phyloP scores from a whole-genome alignment of 1,140 invertebrate species.

The Idris sp. region DNA sequence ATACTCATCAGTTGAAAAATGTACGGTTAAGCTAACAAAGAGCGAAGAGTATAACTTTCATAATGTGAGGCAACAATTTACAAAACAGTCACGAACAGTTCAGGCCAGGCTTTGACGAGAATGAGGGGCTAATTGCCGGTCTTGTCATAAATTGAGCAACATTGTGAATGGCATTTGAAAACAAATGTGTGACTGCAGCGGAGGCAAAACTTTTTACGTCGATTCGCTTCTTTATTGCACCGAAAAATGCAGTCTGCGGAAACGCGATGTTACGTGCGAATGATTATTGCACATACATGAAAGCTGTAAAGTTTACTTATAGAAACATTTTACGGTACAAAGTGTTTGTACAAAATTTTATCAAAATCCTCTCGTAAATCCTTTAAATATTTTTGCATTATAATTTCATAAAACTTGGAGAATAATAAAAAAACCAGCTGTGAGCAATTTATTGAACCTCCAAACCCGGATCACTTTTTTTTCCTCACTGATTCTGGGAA shows the following conservation, averaged over 20 bases:
- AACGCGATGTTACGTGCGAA: conserved; percentile 51
- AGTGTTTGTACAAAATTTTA: too few species aligned
- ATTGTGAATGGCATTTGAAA: conserved; percentile 16
- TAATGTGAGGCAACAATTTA: conserved; percentile 25
- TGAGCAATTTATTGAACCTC: neutral
- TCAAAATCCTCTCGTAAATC: too few species aligned
- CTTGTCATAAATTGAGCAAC: conserved; percentile 35
- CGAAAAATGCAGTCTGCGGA: conserved; percentile 7
- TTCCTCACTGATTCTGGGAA: conserved; percentile 47
- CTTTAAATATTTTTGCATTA: too few species aligned
- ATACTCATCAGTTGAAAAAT: neutral
- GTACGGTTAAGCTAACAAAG: conserved; percentile 14
- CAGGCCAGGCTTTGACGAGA: conserved; percentile 10
- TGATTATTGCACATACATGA: conserved; percentile 44
- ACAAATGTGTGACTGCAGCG: conserved; percentile 1
- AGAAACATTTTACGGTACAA: too few species aligned
- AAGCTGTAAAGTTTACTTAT: too few species aligned
- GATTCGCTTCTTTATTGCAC: conserved; percentile 14
- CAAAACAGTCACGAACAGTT: conserved; percentile 21
- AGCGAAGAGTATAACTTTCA: conserved; percentile 4
- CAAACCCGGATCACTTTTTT: conserved; percentile 23
- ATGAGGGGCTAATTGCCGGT: conserved; percentile 30
- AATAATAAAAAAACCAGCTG: neutral
- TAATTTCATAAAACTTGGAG: too few species aligned
- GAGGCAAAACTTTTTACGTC: too few species aligned